A percentile compares a stretch with the other conserved stretches of the same genome.
phyloP scores from a whole-genome alignment of 2,888 invertebrate genomes.

The Drosophila eohydei region DNA sequence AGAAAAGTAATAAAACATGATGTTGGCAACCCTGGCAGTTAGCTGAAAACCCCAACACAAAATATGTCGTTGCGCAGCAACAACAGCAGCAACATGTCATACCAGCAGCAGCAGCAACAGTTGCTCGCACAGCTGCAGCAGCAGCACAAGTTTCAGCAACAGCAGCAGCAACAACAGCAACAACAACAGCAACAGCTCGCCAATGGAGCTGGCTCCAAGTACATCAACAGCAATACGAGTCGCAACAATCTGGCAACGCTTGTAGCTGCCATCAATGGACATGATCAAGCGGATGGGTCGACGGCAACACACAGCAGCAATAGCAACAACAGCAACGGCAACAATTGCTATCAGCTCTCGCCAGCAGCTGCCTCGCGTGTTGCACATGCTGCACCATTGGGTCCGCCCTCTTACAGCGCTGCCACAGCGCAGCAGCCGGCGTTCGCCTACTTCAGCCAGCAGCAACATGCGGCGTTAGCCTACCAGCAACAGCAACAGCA shows the following conservation, averaged over 20 bases:
- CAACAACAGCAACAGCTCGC: conserved; percentile 68
- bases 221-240: conserved; percentile 68
- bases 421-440: conserved; percentile 74
- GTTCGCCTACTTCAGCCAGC: conserved; percentile 61
- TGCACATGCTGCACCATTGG: conserved; percentile 62
- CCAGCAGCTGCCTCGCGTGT: conserved; percentile 73
- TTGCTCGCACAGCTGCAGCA: conserved; percentile 75
- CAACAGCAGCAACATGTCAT: conserved; percentile 69
- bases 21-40: conserved; percentile 28
- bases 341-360: conserved; percentile 74
- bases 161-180: conserved; percentile 64
- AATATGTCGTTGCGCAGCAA: conserved; percentile 84
- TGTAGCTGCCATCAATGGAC: conserved; percentile 78
- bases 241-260: conserved; percentile 71
- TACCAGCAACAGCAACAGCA: conserved; percentile 52
- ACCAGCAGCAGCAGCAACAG: conserved; percentile 74
- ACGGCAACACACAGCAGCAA: conserved; percentile 21
- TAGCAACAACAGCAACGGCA: conserved; percentile 3
- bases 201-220: conserved; percentile 70
- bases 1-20: conserved; percentile 13
- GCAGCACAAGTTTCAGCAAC: conserved; percentile 73
- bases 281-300: conserved; percentile 54
- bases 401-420: conserved; percentile 81
- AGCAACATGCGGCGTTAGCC: conserved; percentile 43
- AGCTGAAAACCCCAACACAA: conserved; percentile 28